phyloP scores from a whole-genome alignment of 2,113 vertebrate genomes.

The Bos javanicus region DNA sequence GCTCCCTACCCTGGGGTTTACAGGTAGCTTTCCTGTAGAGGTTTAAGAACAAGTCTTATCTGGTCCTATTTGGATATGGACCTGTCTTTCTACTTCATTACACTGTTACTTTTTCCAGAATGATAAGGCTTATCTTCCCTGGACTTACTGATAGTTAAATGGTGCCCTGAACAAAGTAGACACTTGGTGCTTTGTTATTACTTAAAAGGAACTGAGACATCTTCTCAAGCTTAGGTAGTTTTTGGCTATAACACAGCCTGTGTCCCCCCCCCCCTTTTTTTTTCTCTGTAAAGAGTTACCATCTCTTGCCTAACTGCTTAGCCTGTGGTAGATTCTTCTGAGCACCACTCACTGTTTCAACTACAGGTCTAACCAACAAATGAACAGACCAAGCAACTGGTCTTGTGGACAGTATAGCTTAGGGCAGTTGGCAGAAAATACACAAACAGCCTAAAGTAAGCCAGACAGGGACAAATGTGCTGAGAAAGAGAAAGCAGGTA shows the following conservation, averaged over 20 bases:
- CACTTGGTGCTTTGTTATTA: background rate
- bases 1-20: background rate
- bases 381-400: background rate
- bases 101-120: background rate
- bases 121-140: background rate
- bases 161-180: background rate
- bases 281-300: no score
- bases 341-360: background rate
- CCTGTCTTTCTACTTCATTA: no score
- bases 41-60: background rate
- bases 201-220: background rate
- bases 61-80: background rate
- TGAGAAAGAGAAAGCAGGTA: background rate
- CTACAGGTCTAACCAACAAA: background rate
- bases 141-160: background rate
- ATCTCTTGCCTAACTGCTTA: background rate
- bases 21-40: background rate
- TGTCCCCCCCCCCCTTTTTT: rapidly evolving
- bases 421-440: background rate
- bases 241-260: background rate
- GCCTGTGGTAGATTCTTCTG: background rate
- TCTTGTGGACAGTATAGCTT: background rate
- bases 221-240: background rate
- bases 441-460: background rate
- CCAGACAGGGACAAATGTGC: no score